phyloP scores from a whole-genome alignment of 2,888 invertebrate species.

The Agonum fuliginosum region DNA sequence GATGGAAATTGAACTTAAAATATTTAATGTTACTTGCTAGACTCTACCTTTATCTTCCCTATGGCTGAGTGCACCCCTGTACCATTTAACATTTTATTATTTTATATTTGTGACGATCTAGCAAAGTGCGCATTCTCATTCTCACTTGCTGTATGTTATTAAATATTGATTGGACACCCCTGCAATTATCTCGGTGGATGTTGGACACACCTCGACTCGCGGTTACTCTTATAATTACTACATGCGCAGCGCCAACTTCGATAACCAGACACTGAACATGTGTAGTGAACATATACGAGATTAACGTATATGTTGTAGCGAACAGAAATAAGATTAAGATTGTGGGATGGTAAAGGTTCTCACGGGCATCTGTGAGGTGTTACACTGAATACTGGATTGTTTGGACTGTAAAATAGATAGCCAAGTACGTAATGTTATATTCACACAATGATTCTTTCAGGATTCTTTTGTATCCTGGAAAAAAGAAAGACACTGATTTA shows the following conservation, averaged over 20 bases:
- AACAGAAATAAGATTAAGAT: too few species aligned
- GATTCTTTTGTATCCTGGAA: too few species aligned
- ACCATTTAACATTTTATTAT: neutral
- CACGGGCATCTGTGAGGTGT: too few species aligned
- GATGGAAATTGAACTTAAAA: too few species aligned
- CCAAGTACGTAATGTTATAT: too few species aligned
- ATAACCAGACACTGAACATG: neutral
- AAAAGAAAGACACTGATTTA: too few species aligned
- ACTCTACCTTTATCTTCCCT: neutral
- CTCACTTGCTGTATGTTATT: conserved; percentile 49
- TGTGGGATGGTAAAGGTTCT: too few species aligned
- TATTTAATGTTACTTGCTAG: neutral
- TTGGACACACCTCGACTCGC: conserved; percentile 50
- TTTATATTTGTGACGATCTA: too few species aligned
- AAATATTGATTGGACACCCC: conserved; percentile 57
- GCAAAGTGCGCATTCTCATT: conserved; percentile 8
- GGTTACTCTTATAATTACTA: conserved; percentile 33
- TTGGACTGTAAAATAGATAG: too few species aligned
- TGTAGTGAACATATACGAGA: neutral
- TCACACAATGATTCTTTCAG: too few species aligned
- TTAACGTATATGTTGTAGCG: too few species aligned
- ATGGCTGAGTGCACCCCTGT: neutral
- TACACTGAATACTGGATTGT: too few species aligned
- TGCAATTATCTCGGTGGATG: conserved; percentile 50
- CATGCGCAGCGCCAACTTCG: neutral